Evolutionary conservation across 2,888 invertebrate genomes (phyloP).

Genomic region (Ormyrus rosae): DNA sequence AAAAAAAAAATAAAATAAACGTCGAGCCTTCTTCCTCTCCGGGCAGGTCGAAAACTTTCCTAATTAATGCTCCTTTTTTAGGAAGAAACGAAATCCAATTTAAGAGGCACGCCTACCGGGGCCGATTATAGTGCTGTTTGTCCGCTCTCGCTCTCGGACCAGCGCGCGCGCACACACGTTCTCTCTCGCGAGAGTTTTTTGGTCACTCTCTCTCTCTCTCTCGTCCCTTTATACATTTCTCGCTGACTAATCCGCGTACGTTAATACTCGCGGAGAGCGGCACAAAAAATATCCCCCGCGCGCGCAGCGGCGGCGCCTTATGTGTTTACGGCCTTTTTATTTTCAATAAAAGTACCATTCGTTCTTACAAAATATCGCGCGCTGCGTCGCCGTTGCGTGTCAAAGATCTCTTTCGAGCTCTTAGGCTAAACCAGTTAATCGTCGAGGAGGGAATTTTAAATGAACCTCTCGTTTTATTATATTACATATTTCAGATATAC

Average conservation of each 20-base stretch:
- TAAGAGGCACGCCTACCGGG: conserved; percentile 45
- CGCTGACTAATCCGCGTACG: conserved; percentile 35
- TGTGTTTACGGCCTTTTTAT: conserved; percentile 1
- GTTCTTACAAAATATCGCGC: not conserved
- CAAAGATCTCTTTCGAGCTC: too few relatives aligned
- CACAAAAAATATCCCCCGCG: not conserved
- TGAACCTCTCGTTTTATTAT: too few relatives aligned
- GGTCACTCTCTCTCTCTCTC: conserved; percentile 46
- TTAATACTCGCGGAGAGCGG: conserved; percentile 4
- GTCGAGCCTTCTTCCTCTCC: not conserved
- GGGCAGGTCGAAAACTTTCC: conserved; percentile 18
- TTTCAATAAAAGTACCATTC: not conserved
- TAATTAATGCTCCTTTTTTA: conserved; percentile 50
- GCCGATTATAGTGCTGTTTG: conserved; percentile 36
- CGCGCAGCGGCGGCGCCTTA: not conserved
- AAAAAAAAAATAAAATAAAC: not conserved
- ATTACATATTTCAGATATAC: too few relatives aligned
- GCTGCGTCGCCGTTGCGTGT: too few relatives aligned
- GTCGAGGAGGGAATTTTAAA: too few relatives aligned
- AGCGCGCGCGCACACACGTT: not conserved
- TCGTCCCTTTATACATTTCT: conserved; percentile 37
- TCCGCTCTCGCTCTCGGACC: conserved; percentile 17
- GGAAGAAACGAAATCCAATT: conserved; percentile 51
- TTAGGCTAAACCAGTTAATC: too few relatives aligned
- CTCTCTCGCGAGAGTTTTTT: conserved; percentile 26